Base-by-base conservation (phyloP, 1,140 invertebrate genomes). In the Macrocentrus cingulum region DNA sequence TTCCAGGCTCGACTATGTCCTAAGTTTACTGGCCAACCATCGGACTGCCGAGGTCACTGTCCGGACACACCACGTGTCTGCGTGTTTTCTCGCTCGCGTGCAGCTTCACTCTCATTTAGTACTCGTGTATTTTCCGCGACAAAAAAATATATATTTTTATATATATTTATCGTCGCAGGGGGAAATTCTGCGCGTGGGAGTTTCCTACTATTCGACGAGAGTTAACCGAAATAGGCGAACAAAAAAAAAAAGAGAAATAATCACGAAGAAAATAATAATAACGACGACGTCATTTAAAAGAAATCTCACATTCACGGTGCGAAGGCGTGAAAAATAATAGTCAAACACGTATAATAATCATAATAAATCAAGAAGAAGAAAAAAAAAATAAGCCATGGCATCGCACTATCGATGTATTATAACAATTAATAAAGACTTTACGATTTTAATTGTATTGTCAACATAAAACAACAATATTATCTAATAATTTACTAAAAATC, bases 21-120 rank as follows among this genome's bases (percentile, higher is more conserved):
- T 67, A 66, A 52, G 49, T 70, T 74, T 75, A 78, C 74, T 78
- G 76, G 74, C 74, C 76, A 78, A 77, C 69, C 67, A 62, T 62
- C 61, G 68, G 66, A 62, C 42, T 44, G 61, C 60, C 64, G 64
- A 56, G 57, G 51, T 42, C 51, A 44, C 29, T 23, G 41, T 44
- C 15, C 59, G 50, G 13, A 46, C 51, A 29, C 52, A 39, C 62
- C 45, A 36, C 65, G 61, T 66, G 64, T 66, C 50, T 51, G 39
- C 16, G n/a, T 34, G 19, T 56, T 48, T 39, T 50, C 1, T 34
- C n/a, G n/a, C n/a, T n/a, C n/a, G n/a, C n/a, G n/a, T n/a, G n/a
- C n/a, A n/a, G n/a, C n/a, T n/a, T n/a, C n/a, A n/a, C n/a, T n/a
- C n/a, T n/a, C n/a, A n/a, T n/a, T n/a, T n/a, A n/a, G n/a, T n/a